Base-by-base conservation (phyloP, 2,797 vertebrate species). In the Schizothorax lantsangensis region DNA sequence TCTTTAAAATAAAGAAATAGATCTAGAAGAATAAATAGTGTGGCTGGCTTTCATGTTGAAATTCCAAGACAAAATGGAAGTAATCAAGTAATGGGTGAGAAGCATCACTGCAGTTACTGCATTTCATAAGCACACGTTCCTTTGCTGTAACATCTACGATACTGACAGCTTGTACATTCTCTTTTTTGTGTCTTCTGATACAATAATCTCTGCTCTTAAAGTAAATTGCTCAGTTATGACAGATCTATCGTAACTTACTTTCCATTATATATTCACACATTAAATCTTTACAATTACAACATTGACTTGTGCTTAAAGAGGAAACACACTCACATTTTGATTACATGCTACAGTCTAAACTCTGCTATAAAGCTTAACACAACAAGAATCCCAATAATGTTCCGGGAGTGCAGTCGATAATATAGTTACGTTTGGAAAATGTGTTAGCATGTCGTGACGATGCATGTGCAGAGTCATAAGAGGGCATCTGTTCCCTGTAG, bases 401-500 rank as follows among this genome's bases (percentile, higher is more conserved):
- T 26, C 72, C 11, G 40, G 64, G 1, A 45, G 47, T 69, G 57
- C 14, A 43, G 64, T 66, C 36, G 40, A 72, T 83, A 77, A 30
- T 8, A 52, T 30, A 86, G 80, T 85, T 62, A 77, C 19, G 54
- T 54, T 71, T 77, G 59, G 57, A 59, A 45, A 81, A 62, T 40
- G 38, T 69, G 77, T 81, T 59, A 84, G 72, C 36, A 47, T 83
- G 54, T 19, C 38, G 62, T 2, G 49, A 40, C 84, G 57, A 75
- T 74, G 86, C 86, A 81, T 80, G 38, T 66, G 49, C 43, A 38
- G 52, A 23, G 72, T 38, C 43, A 85, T 87, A 79, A 80, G 30
- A 79, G 68, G 82, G 81, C 15, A 84, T 84, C 69, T 75, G 86
- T 82, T 80, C 78, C n/a, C 75, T 72, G 62, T 47, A 71, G 40